A percentile compares a stretch with the other conserved stretches of the same genome.
phyloP scores from a whole-genome alignment of 2,888 invertebrate species.

The Homarus gammarus region DNA sequence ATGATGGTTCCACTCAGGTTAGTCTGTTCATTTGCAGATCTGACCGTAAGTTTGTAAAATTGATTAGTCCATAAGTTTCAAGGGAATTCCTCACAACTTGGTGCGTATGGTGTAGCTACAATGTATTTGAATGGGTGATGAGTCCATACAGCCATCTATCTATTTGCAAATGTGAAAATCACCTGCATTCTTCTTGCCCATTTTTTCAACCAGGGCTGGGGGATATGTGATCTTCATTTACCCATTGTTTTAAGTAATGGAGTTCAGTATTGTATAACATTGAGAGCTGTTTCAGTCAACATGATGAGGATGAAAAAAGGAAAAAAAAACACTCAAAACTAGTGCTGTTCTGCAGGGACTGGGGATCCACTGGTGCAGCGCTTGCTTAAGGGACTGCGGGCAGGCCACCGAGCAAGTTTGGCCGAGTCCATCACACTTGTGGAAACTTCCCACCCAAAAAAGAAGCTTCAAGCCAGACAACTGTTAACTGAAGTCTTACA shows the following conservation, averaged over 20 bases:
- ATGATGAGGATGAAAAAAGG: background rate
- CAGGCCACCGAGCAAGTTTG: constrained; percentile 72
- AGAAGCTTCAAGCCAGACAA: constrained; percentile 71
- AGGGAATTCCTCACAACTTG: too few relatives aligned
- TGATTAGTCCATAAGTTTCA: too few relatives aligned
- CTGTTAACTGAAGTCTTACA: constrained; percentile 63
- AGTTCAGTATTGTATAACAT: background rate
- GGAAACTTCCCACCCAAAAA: constrained; percentile 75
- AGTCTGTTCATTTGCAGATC: too few relatives aligned
- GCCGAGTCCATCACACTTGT: constrained; percentile 76
- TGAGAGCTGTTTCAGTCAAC: background rate
- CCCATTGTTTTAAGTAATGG: background rate
- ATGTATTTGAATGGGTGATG: too few relatives aligned
- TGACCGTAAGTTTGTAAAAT: too few relatives aligned
- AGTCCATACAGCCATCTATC: too few relatives aligned
- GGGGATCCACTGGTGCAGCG: constrained; percentile 49
- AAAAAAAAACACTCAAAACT: constrained; percentile 30
- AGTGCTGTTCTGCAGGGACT: constrained; percentile 58
- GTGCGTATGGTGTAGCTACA: too few relatives aligned
- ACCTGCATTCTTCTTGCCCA: background rate
- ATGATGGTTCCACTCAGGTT: too few relatives aligned
- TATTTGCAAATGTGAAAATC: background rate
- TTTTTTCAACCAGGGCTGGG: background rate
- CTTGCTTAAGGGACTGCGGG: constrained; percentile 69
- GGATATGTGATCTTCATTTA: background rate